Conservation (phyloP, 2,888 invertebrate genomes). For the Corythucha ciliata region DNA sequence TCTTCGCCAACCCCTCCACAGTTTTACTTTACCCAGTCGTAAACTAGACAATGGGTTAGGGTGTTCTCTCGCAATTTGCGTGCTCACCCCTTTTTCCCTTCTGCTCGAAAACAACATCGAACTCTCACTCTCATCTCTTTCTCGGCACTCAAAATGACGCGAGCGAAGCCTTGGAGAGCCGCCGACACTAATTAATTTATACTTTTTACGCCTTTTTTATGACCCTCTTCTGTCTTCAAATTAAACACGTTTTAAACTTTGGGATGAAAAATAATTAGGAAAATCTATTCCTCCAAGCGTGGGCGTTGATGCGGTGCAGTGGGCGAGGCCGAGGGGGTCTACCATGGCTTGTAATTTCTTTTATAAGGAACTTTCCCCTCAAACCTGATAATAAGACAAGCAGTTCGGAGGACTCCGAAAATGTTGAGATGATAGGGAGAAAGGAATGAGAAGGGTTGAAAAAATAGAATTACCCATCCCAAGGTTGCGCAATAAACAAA, state of each 20-base stretch:
- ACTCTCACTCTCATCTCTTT: slow-evolving; percentile 6
- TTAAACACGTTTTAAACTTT: slow-evolving; percentile 25
- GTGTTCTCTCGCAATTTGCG: too few relatives aligned
- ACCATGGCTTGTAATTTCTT: too few relatives aligned
- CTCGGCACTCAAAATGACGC: too few relatives aligned
- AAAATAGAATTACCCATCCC: background rate
- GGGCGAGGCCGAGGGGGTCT: too few relatives aligned
- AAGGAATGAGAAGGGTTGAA: background rate
- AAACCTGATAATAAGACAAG: too few relatives aligned
- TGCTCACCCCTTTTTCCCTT: background rate
- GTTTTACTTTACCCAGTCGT: slow-evolving; percentile 13
- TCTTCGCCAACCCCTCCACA: slow-evolving; percentile 4
- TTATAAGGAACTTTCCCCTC: too few relatives aligned
- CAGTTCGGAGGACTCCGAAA: background rate
- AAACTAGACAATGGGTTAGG: slow-evolving; percentile 26
- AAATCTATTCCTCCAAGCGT: too few relatives aligned
- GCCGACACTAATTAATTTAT: slow-evolving; percentile 28
- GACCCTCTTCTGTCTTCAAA: slow-evolving; percentile 14
- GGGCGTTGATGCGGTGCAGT: too few relatives aligned
- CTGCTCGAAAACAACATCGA: slow-evolving; percentile 3
- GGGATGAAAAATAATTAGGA: slow-evolving; percentile 27
- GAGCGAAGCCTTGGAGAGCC: too few relatives aligned
- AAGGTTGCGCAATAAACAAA: too few relatives aligned
- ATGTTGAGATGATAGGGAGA: background rate
- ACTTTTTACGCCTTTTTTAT: slow-evolving; percentile 29